Evolutionary conservation across 2,888 invertebrate species (phyloP), one percentile per base, ranked within the genome.

Genomic region (Mesoligia furuncula): DNA sequence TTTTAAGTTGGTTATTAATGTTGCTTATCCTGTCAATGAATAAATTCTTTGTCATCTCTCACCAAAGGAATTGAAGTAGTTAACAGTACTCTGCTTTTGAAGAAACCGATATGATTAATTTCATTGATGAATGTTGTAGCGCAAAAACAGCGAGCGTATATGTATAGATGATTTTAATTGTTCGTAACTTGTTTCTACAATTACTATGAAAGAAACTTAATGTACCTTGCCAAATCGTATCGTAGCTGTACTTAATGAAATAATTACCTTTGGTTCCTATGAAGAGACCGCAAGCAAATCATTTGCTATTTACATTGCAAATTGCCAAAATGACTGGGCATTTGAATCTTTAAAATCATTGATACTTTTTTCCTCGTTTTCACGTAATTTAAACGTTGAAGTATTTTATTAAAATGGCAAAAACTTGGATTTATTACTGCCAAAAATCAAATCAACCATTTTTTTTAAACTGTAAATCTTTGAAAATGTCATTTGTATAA

Each of bases 191-290:
- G 45, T 80, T 64, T 36, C 62, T 64, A 13, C 84, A 51, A 67
- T 67, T 42, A 68, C 36, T 7, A 48, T 67, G 45, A 78, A 62
- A 39, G 20, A 76, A 45, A 69, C 6, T 69, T 68, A 68, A 79
- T 61, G 65, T 73, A 67, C 42, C 77, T 83, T 80, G 75, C 81
- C 64, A 87, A 87, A 87, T 86, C 74, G 67, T 8, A 17, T 54
- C 76, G 67, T 83, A 74, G 73, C 65, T 85, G 77, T 81, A 80
- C 77, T 62, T 81, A 87, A 87, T 86, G n/a, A 59, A 73, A 68
- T 83, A 85, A 86, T 86, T 80, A 87, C 65, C 4, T 31, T 45
- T 54, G 36, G 48, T 67, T 69, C 66, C 27, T 66, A 62, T 75
- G 70, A 77, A 83, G 79, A 79, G 36, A 17, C 87, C 73, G 76